Evolutionary conservation across 1,140 invertebrate species (phyloP), one percentile per base, ranked within the genome.

Genomic region (Atopsyche davidsoni): DNA sequence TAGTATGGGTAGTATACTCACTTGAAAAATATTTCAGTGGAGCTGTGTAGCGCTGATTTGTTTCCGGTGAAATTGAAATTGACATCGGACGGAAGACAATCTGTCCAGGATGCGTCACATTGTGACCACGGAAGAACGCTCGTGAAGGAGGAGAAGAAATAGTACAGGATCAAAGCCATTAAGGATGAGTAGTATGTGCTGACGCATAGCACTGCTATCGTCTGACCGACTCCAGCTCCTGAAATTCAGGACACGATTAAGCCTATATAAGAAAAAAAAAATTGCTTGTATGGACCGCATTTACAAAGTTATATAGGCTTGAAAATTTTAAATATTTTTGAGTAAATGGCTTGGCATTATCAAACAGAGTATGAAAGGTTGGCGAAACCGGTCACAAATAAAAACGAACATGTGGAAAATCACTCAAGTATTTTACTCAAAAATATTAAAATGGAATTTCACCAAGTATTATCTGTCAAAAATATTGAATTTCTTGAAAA

Each of bases 201-300:
- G 11, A 89, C 77, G 42, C 85, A 70, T 13, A 77, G 76, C 4
- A 84, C 82, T 0, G 85, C 77, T 1, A 86, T 72, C 3, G 83
- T 79, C 62, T 85, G 83, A 0, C 82, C 82, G 62, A 84, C 86
- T 2, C 85, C 87, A 7, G 87, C 77, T 44, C 87, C 87, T 80
- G 62, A 34, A 73, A 72, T 31, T 9, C 25, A 7, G 25, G 7
- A 31, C n/a, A n/a, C 25, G 25, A 31, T 31, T 31, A 31, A 31
- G 7, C 25, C 25, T 9, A 31, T 31, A 7, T n/a, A 31, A n/a
- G 25, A 31, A 31, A 31, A 31, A 31, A 31, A 31, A 28, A 9
- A 7, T 28, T 28, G 25, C 25, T 13, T 28, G 25, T 13, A 28
- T 28, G 7, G 7, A 28, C n/a, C n/a, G n/a, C n/a, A n/a, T n/a